phyloP scores from a whole-genome alignment of 1,140 invertebrate species.

The Stegodyphus mimosarum region DNA sequence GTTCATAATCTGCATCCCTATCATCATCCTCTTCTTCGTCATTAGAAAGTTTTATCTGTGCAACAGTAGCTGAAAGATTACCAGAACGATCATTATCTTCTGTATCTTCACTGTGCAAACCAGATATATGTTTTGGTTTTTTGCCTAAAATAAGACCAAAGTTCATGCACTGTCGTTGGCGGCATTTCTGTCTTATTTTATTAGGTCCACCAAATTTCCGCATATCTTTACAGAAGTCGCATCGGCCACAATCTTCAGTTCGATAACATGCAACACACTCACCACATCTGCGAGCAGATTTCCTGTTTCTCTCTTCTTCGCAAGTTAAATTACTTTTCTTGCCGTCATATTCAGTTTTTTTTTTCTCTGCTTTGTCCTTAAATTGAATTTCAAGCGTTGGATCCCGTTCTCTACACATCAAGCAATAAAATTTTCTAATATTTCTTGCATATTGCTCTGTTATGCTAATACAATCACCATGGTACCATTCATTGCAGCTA shows the following conservation, averaged over 20 bases:
- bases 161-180: constrained; percentile 71
- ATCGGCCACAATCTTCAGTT: constrained; percentile 86
- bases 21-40: constrained; percentile 54
- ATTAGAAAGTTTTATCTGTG: background rate
- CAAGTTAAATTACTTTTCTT: constrained; percentile 50
- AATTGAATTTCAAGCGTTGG: constrained; percentile 83
- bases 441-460: constrained; percentile 91
- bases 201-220: constrained; percentile 81
- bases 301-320: constrained; percentile 57
- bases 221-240: constrained; percentile 84
- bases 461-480: constrained; percentile 96
- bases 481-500: constrained; percentile 98
- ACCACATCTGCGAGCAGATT: constrained; percentile 76
- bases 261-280: constrained; percentile 84
- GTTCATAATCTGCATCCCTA: constrained; percentile 52
- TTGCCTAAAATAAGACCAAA: constrained; percentile 64
- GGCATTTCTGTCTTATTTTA: constrained; percentile 75
- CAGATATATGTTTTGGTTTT: constrained; percentile 41
- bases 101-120: constrained; percentile 17
- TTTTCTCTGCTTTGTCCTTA: constrained; percentile 74
- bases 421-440: constrained; percentile 93
- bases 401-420: constrained; percentile 77
- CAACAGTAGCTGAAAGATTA: background rate
- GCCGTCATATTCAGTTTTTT: constrained; percentile 65
- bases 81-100: constrained; percentile 34